Conservation (phyloP, 2,888 invertebrate species). For the Oegoconia quadripuncta region DNA sequence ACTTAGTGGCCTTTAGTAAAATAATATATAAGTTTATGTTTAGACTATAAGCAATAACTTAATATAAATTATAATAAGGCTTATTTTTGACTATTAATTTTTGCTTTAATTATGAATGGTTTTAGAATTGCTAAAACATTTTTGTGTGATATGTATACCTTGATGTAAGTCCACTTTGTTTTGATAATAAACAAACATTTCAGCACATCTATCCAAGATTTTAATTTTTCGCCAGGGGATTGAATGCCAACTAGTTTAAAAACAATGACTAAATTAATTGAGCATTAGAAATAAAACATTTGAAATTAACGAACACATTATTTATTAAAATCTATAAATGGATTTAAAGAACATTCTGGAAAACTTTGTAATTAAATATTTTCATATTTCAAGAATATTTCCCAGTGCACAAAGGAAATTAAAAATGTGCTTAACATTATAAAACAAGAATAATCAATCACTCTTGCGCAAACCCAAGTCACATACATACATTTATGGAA, state of each 20-base stretch:
- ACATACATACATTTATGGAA: constrained; percentile 6
- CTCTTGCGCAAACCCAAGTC: constrained; percentile 12
- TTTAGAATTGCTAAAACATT: not conserved
- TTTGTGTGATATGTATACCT: not conserved
- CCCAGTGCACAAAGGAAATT: constrained; percentile 1
- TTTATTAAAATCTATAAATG: constrained; percentile 17
- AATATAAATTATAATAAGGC: not conserved
- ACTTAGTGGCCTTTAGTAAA: not conserved
- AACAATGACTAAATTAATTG: no score
- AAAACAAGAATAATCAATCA: constrained; percentile 11
- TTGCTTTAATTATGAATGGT: no score
- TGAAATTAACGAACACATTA: constrained; percentile 17
- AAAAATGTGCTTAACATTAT: constrained; percentile 12
- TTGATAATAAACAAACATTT: no score
- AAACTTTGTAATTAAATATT: not conserved
- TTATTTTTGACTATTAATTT: no score
- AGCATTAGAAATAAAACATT: no score
- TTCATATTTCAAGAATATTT: not conserved
- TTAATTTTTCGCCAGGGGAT: no score
- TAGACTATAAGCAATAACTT: not conserved
- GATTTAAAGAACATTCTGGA: not conserved
- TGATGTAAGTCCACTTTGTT: no score
- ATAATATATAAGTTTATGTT: not conserved
- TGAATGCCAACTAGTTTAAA: no score
- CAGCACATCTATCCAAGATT: no score